Percentiles rank a stretch among this genome's conserved stretches.
Evolutionary conservation across 2,888 invertebrate genomes (phyloP).

Genomic region (Drosophila melanosoma): DNA sequence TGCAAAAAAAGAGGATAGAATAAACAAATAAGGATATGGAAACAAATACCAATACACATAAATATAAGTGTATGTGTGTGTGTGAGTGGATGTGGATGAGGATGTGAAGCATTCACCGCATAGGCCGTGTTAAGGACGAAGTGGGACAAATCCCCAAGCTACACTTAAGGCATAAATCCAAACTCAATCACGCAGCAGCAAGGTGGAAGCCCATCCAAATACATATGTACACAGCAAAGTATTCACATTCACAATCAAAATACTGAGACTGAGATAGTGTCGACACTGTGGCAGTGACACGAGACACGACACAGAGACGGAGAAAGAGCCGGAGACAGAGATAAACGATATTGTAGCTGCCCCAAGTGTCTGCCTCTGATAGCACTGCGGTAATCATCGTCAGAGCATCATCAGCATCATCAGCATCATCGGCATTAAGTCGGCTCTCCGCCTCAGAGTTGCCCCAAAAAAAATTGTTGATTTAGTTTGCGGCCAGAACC

Average conservation of each 20-base stretch:
- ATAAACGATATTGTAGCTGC: conserved; percentile 62
- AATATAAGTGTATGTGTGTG: not conserved
- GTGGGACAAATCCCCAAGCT: conserved; percentile 66
- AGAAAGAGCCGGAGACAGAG: conserved; percentile 33
- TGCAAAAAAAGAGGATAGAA: conserved; percentile 27
- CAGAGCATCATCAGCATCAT: conserved; percentile 49
- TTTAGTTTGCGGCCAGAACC: conserved; percentile 62
- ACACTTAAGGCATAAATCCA: conserved; percentile 78
- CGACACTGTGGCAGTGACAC: conserved; percentile 2
- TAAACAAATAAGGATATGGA: conserved; percentile 39
- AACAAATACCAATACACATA: conserved; percentile 23
- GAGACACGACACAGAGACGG: conserved; percentile 5
- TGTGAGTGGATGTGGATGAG: not conserved
- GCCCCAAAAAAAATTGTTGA: conserved; percentile 46
- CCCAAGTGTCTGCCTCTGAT: conserved; percentile 51
- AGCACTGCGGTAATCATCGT: conserved; percentile 58
- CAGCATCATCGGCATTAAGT: conserved; percentile 50
- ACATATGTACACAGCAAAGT: not conserved
- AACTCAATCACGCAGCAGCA: conserved; percentile 70
- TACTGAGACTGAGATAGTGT: conserved; percentile 14
- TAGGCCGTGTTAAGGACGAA: conserved; percentile 47
- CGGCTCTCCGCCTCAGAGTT: not conserved
- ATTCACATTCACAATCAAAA: conserved; percentile 8
- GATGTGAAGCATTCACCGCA: conserved; percentile 35
- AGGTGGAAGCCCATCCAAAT: conserved; percentile 24